Evolutionary conservation across 1,140 invertebrate species (phyloP).

Genomic region (Brachionus calyciflorus): DNA sequence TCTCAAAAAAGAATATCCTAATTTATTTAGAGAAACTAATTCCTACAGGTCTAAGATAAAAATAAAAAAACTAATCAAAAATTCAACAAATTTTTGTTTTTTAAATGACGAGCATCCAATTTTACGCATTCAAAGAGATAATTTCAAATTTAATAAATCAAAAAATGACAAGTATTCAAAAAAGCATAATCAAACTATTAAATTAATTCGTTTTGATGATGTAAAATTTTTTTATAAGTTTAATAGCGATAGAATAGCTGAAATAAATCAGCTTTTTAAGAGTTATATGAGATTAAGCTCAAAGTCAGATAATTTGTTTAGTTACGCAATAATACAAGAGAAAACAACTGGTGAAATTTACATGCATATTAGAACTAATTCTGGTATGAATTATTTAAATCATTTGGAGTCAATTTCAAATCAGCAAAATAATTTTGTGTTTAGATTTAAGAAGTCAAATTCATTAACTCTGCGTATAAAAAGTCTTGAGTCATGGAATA

Average conservation of each 20-base stretch:
- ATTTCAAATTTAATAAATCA: too few species aligned
- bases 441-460: conserved; percentile 16
- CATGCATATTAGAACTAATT: conserved; percentile 4
- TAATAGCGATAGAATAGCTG: neutral
- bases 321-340: conserved; percentile 1
- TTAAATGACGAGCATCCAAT: neutral
- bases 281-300: neutral
- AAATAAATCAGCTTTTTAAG: neutral
- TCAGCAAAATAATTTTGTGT: neutral
- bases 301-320: neutral
- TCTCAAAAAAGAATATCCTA: neutral
- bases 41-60: too few species aligned
- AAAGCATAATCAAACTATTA: too few species aligned
- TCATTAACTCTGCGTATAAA: conserved; percentile 14
- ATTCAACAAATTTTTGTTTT: neutral
- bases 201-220: neutral
- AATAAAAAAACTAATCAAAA: neutral
- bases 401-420: neutral
- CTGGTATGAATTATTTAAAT: neutral
- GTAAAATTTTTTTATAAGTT: conserved; percentile 16
- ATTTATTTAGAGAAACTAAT: too few species aligned
- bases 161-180: too few species aligned
- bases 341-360: neutral
- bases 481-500: neutral
- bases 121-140: too few species aligned